Base-by-base conservation (phyloP, 2,113 vertebrate species). In the Telmatochromis sp. region DNA sequence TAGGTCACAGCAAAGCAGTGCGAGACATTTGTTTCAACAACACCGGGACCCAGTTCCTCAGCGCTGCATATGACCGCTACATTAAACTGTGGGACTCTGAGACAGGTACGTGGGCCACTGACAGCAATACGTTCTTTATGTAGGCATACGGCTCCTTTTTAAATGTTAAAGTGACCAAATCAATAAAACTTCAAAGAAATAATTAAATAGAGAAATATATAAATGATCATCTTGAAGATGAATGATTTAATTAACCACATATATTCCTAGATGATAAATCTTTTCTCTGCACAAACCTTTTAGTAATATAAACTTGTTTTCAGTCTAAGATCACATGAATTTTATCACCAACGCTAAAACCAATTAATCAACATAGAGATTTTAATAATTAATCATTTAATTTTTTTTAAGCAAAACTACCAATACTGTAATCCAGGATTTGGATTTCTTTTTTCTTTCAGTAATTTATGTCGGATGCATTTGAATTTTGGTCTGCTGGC, bases 51-150 rank as follows among this genome's bases (percentile, higher is more conserved):
- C 97, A 92, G 90, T 99, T 99, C 92, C 98, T 99, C 80, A 99
- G 98, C 9, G 99, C 99, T 11, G 99, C 97, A 0, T 99, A 99
- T 35, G 99, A 99, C 91, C 97, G 98, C 35, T 98, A 99, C 88
- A 96, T 99, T n/a, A 99, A 99, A 89, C 97, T 99, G 54, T 99
- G 98, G 99, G 99, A 99, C 95, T 96, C 98, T 1, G 99, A 99
- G 92, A 99, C 98, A 94, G 99, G 98, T 99, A 94, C 23, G 95
- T 73, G 10, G 5, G n/a, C 19, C 45, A 19, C 80, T 33, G 47
- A 33, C n/a, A 9, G 50, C 19, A 26, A 6, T 7, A 26, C 4
- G 3, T 8, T 60, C 4, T 71, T 21, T 12, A 26, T 40, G 10
- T 7, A 19, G 28, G 57, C 28, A 28, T n/a, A 31, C 6, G 11